Evolutionary conservation across 2,888 invertebrate genomes (phyloP).

Genomic region (Scelioninae gen. 2): DNA sequence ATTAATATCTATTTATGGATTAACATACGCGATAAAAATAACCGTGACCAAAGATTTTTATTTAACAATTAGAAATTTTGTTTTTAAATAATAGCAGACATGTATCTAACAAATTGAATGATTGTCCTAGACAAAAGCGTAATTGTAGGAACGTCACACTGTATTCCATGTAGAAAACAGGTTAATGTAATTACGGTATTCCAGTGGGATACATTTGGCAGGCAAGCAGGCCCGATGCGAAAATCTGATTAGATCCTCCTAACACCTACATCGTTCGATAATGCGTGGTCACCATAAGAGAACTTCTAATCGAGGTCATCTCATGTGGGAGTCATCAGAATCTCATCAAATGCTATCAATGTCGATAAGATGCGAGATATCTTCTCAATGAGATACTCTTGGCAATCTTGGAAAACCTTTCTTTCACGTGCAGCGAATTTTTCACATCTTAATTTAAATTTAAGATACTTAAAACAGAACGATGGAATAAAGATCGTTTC

Average conservation of each 20-base stretch:
- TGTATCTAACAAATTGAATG: neutral
- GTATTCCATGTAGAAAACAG: conserved; percentile 13
- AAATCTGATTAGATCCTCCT: conserved; percentile 17
- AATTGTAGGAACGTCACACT: neutral
- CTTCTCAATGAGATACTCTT: conserved; percentile 6
- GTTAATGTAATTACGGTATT: conserved; percentile 30
- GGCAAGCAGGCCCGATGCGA: conserved; percentile 8
- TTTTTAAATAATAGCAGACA: too few species aligned
- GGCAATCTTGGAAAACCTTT: too few species aligned
- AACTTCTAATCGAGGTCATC: conserved; percentile 20
- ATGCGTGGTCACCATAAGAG: conserved; percentile 14
- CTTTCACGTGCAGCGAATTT: too few species aligned
- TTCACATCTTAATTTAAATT: too few species aligned
- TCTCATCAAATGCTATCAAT: conserved; percentile 26
- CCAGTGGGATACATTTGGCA: neutral
- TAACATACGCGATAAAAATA: too few species aligned
- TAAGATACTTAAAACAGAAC: too few species aligned
- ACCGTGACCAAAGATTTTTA: too few species aligned
- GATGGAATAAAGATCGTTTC: too few species aligned
- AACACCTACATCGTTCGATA: conserved; percentile 3
- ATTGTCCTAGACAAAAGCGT: neutral
- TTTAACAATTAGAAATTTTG: too few species aligned
- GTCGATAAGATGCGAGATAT: conserved; percentile 1
- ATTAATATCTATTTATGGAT: too few species aligned
- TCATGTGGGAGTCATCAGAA: conserved; percentile 34